phyloP scores from a whole-genome alignment of 92 coral and sea anemone species.

The Umimayanthus chanpuru region DNA sequence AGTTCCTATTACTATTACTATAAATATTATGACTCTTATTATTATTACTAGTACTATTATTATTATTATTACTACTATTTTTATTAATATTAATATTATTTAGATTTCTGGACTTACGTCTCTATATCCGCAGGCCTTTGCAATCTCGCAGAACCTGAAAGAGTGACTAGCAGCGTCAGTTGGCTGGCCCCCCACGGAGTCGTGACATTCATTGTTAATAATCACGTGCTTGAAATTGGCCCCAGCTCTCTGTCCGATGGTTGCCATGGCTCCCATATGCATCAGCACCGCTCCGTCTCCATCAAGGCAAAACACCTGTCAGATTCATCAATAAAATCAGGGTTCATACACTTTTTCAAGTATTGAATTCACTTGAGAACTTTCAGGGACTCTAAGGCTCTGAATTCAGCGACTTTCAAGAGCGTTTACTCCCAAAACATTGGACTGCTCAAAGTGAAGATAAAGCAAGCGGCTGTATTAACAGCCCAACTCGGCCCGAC shows the following conservation, averaged over 20 bases:
- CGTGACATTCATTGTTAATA: constrained; percentile 95
- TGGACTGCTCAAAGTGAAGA: too few species aligned
- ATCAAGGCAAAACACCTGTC: constrained; percentile 90
- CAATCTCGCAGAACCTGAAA: constrained; percentile 74
- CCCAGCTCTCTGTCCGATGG: constrained; percentile 76
- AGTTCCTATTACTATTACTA: too few species aligned
- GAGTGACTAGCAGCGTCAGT: constrained; percentile 72
- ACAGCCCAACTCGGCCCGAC: too few species aligned
- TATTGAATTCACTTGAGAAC: too few species aligned
- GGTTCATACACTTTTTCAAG: background rate
- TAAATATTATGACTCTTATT: too few species aligned
- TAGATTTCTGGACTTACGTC: constrained; percentile 59
- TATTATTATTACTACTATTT: too few species aligned
- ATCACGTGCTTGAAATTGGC: constrained; percentile 89
- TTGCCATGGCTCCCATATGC: constrained; percentile 94
- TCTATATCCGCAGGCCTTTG: constrained; percentile 84
- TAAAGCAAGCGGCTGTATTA: too few species aligned
- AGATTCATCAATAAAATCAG: background rate
- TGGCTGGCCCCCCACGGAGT: constrained; percentile 97
- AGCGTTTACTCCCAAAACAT: too few species aligned
- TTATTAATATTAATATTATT: too few species aligned
- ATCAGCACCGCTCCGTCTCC: constrained; percentile 95
- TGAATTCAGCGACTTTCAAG: too few species aligned
- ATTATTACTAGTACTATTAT: too few species aligned
- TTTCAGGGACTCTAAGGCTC: too few species aligned